Percentiles rank a stretch among this genome's conserved stretches.
Evolutionary conservation across 2,797 vertebrate species (phyloP).

Genomic region (Pipistrellus pygmaeus): DNA sequence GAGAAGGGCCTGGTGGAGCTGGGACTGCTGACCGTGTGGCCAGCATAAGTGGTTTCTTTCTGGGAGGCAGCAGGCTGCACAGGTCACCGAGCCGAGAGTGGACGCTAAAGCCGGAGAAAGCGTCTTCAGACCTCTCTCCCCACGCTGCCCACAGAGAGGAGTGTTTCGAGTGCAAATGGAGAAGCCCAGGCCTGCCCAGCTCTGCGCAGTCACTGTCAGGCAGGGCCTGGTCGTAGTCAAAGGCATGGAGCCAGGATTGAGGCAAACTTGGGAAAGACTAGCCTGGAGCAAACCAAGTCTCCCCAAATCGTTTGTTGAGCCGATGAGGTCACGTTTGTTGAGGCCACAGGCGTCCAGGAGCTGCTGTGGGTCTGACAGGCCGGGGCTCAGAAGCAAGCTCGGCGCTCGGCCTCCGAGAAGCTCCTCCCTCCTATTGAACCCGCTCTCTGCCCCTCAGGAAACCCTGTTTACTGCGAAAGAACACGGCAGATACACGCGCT

Average conservation of each 20-base stretch:
- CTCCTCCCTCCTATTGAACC: neutral
- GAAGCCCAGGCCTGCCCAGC: neutral
- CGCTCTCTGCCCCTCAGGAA: neutral
- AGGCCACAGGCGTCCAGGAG: neutral
- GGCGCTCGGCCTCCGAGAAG: neutral
- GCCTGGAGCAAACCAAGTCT: neutral
- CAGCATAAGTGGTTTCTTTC: neutral
- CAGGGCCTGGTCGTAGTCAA: neutral
- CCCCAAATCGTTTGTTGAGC: neutral
- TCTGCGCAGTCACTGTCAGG: neutral
- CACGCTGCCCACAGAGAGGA: neutral
- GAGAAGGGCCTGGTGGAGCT: neutral
- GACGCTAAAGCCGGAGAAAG: neutral
- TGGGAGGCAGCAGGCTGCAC: neutral
- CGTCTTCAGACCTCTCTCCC: neutral
- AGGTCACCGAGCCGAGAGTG: neutral
- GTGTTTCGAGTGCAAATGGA: neutral
- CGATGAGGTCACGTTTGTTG: neutral
- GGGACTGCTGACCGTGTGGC: neutral
- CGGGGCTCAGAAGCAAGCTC: neutral
- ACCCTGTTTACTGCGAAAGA: neutral
- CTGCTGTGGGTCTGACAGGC: neutral
- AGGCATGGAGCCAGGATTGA: neutral
- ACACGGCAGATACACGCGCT: neutral
- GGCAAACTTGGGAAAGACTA: neutral